Evolutionary conservation across 2,888 invertebrate species (phyloP).

Genomic region (Tetropium fuscum): DNA sequence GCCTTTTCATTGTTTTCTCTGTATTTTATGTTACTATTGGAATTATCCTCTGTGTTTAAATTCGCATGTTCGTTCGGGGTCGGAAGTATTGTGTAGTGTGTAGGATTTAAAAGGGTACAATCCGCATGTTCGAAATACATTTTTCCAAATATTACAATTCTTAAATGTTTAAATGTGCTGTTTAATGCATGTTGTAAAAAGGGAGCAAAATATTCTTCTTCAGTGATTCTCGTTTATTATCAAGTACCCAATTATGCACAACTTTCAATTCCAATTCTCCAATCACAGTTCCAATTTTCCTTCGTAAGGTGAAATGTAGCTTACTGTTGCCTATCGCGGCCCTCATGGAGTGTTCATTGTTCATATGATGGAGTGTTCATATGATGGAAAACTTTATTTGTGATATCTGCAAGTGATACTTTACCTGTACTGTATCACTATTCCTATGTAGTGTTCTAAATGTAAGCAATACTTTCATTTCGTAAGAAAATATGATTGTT

Average conservation of each 20-base stretch:
- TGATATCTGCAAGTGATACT: too few species aligned
- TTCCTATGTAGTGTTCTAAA: too few species aligned
- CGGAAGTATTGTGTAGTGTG: background rate
- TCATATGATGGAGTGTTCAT: too few species aligned
- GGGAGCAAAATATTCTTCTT: constrained; percentile 27
- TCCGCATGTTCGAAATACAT: constrained; percentile 24
- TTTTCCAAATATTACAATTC: constrained; percentile 11
- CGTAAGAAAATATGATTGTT: too few species aligned
- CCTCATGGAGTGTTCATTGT: too few species aligned
- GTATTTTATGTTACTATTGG: background rate
- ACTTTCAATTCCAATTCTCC: constrained; percentile 19
- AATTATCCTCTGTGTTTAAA: background rate
- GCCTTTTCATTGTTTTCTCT: background rate
- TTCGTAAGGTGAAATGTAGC: constrained; percentile 17
- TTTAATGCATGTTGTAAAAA: constrained; percentile 11
- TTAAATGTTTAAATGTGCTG: background rate
- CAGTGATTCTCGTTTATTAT: constrained; percentile 4
- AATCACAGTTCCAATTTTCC: constrained; percentile 18
- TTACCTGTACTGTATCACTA: too few species aligned
- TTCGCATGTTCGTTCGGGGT: background rate
- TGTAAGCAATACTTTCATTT: too few species aligned
- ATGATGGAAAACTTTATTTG: too few species aligned
- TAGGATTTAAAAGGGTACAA: constrained; percentile 13
- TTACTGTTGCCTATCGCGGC: too few species aligned
- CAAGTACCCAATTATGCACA: background rate